Percentiles rank a stretch among this genome's conserved stretches.
These are phyloP conservation scores for Craseonycteris thonglongyai DNA, from an alignment of 2,113 vertebrate genomes.

Conservation along the genomic window DNA sequence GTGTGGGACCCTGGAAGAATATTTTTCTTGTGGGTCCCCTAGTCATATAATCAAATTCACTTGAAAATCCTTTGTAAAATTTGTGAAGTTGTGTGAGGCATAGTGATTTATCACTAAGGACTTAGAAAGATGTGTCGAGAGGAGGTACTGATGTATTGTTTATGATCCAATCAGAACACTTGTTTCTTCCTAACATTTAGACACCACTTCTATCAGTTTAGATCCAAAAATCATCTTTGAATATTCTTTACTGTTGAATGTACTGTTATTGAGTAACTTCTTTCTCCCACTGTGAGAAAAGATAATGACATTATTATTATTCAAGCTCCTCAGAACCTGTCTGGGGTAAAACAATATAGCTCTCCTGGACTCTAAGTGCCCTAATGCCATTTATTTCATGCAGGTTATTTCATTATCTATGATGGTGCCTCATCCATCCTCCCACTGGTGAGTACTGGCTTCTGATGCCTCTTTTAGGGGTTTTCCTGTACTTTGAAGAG, in stretches of 20 bases:
- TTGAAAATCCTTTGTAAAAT: background rate
- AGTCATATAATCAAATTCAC: background rate
- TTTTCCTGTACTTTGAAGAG: background rate
- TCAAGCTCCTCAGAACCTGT: background rate
- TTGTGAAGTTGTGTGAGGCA: background rate
- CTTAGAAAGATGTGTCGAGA: background rate
- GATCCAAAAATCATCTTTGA: background rate
- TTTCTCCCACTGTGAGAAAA: background rate
- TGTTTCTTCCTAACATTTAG: background rate
- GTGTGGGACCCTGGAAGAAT: background rate
- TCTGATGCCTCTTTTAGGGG: background rate
- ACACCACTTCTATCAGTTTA: background rate
- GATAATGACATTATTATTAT: background rate
- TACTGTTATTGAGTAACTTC: background rate
- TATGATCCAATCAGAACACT: background rate
- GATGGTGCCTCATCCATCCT: background rate
- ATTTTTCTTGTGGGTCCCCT: background rate
- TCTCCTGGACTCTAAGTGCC: background rate
- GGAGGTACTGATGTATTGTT: background rate
- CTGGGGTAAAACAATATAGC: background rate
- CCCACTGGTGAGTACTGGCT: background rate
- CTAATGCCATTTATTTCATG: background rate
- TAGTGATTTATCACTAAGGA: background rate
- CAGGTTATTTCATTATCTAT: background rate
- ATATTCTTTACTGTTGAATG: background rate